phyloP scores from a whole-genome alignment of 1,140 invertebrate genomes.

The Drosophila ficusphila region DNA sequence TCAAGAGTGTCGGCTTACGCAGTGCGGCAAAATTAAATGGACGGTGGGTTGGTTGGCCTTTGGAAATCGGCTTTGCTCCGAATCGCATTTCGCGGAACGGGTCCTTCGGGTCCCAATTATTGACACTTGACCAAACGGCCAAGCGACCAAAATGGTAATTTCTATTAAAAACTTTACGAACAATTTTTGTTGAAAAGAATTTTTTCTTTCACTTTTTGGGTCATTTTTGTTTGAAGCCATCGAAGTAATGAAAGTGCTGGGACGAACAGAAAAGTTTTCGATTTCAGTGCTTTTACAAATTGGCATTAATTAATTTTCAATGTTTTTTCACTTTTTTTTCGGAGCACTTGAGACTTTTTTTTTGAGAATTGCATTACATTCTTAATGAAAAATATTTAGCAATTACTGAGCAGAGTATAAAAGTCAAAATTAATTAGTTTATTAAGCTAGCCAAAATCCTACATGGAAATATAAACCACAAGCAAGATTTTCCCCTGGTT shows the following conservation, averaged over 20 bases:
- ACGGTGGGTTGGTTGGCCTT: not conserved
- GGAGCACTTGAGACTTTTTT: conserved; percentile 32
- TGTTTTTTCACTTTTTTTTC: conserved; percentile 43
- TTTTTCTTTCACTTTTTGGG: conserved; percentile 49
- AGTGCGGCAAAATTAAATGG: conserved; percentile 4
- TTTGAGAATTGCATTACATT: conserved; percentile 40
- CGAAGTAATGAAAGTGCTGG: conserved; percentile 65
- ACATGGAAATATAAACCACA: not conserved
- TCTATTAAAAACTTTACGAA: conserved; percentile 77
- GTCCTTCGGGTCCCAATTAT: conserved; percentile 57
- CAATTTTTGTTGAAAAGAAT: conserved; percentile 67
- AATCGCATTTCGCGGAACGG: conserved; percentile 9
- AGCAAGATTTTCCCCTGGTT: conserved; percentile 9
- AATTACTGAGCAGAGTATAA: conserved; percentile 20
- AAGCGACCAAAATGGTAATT: conserved; percentile 77
- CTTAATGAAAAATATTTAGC: conserved; percentile 54
- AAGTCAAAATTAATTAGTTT: not conserved
- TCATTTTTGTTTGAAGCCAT: conserved; percentile 65
- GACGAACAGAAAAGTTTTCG: conserved; percentile 68
- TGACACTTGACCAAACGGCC: conserved; percentile 79
- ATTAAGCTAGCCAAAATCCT: not conserved
- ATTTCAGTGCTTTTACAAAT: conserved; percentile 77
- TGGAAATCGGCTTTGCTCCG: conserved; percentile 55
- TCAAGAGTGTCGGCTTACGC: conserved; percentile 69
- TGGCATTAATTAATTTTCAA: conserved; percentile 80